Evolutionary conservation across 2,113 vertebrate genomes (phyloP), one percentile per base, ranked within the genome.

Genomic region (Bostrychus sinensis): DNA sequence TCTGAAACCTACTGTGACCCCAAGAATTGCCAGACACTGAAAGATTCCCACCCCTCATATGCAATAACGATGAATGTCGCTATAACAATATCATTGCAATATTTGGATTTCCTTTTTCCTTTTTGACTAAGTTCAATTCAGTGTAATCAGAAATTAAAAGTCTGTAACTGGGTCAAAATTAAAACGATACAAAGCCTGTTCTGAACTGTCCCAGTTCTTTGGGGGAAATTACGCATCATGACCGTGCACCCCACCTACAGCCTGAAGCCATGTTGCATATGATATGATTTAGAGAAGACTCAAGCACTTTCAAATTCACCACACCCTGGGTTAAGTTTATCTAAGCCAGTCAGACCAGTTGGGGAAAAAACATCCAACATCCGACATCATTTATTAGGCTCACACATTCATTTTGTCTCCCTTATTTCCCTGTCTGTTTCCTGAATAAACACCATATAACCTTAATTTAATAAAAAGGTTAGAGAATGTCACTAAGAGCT

Each of bases 291-390:
- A 43, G 12, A 48, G 65, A 61, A 61, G 1, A 5, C 37, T 70
- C 48, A 71, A 56, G 36, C 0, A 45, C 14, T 63, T 25, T 28
- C 22, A 2, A 41, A 39, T 54, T 41, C 14, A 58, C 73, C 81
- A 79, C 80, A 48, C 75, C 70, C 26, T 7, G 11, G 39, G 12
- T 2, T 41, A 16, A 17, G 57, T 3, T 22, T 6, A 38, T 54
- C 7, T 1, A 11, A 80, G 60, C 81, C 60, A 69, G 77, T 81
- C 51, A 4, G 64, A 84, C 81, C 66, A 70, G 81, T 79, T 59
- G 43, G 20, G n/a, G 64, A 56, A 45, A 13, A 23, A 19, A 34
- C n/a, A n/a, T 3, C n/a, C 3, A 1, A 59, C 50, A 46, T 6
- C 3, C 41, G 39, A 8, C 1, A 58, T 3, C 16, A 56, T 12